phyloP scores from a whole-genome alignment of 2,797 vertebrate species.

The Spinibarbus caldwelli region DNA sequence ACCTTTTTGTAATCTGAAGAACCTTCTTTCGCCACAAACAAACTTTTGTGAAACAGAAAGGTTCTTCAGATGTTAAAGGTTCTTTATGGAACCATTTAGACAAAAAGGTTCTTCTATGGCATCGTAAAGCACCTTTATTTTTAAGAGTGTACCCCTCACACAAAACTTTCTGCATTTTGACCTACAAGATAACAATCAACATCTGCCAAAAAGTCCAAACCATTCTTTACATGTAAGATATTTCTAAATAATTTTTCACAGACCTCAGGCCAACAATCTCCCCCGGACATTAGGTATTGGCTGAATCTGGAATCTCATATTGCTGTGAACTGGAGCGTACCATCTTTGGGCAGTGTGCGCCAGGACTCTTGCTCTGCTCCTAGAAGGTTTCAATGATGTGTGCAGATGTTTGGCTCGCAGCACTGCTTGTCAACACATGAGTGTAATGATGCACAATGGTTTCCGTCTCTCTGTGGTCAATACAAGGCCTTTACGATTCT shows the following conservation, averaged over 20 bases:
- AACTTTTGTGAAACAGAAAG: no score
- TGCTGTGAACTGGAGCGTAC: conserved; percentile 55
- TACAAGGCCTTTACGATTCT: background rate
- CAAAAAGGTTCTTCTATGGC: no score
- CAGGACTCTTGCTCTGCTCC: conserved; percentile 47
- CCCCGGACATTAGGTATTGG: conserved; percentile 47
- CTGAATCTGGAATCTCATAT: conserved; percentile 53
- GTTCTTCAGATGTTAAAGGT: no score
- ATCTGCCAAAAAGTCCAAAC: conserved; percentile 38
- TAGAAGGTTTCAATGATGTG: conserved; percentile 55
- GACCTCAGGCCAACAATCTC: conserved; percentile 42
- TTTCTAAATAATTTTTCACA: conserved; percentile 40
- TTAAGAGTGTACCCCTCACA: no score
- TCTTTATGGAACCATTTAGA: no score
- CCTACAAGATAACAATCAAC: conserved; percentile 52
- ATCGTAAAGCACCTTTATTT: no score
- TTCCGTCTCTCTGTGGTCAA: conserved; percentile 53
- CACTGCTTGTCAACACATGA: conserved; percentile 56
- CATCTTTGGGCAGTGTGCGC: conserved; percentile 55
- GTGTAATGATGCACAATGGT: conserved; percentile 53
- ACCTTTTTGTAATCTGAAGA: no score
- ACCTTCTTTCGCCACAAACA: no score
- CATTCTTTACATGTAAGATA: conserved; percentile 42
- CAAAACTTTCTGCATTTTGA: background rate
- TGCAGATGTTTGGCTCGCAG: conserved; percentile 57